Base-by-base conservation (phyloP, 1,140 invertebrate species). In the Pygmarrhopalites habei region DNA sequence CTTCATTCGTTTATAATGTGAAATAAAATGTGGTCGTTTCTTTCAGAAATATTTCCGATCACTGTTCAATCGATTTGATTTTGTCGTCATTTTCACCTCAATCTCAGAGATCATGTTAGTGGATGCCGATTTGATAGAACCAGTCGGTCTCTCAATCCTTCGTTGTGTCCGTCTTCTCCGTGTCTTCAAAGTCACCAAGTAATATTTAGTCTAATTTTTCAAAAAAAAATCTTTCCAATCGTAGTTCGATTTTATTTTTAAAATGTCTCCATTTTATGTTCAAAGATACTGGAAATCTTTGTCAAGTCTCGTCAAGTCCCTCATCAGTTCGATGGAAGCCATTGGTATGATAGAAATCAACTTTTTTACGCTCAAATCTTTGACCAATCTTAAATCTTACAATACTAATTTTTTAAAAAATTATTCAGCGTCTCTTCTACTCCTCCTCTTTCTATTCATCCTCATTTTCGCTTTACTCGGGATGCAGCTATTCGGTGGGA, bases 181-280 rank as follows among this genome's bases (percentile, higher is more conserved):
- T 74, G 95, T 99, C 62, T 99, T 99, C 79, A 99, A 99, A 81
- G 88, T n/a, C n/a, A n/a, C n/a, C n/a, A n/a, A n/a, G n/a, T n/a
- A 39, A 10, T 39, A 39, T 49, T 49, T 49, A 49, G 7, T 15
- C 12, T 15, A 12, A 49, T 19, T 19, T n/a, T n/a, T n/a, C n/a
- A n/a, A n/a, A n/a, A n/a, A n/a, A n/a, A n/a, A n/a, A n/a, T n/a
- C n/a, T n/a, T n/a, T n/a, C n/a, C n/a, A n/a, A n/a, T n/a, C n/a
- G n/a, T 39, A 12, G 14, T 30, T 58, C 44, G n/a, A 57, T 12
- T 67, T 56, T 64, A 39, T 72, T 77, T 79, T 43, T 74, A 97
- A n/a, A n/a, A n/a, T n/a, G n/a, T n/a, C n/a, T n/a, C n/a, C n/a
- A n/a, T n/a, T 60, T 15, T 67, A 52, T 64, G 35, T 72, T 77